phyloP scores from a whole-genome alignment of 1,140 invertebrate species.

The Thaumetopoea pityocampa region DNA sequence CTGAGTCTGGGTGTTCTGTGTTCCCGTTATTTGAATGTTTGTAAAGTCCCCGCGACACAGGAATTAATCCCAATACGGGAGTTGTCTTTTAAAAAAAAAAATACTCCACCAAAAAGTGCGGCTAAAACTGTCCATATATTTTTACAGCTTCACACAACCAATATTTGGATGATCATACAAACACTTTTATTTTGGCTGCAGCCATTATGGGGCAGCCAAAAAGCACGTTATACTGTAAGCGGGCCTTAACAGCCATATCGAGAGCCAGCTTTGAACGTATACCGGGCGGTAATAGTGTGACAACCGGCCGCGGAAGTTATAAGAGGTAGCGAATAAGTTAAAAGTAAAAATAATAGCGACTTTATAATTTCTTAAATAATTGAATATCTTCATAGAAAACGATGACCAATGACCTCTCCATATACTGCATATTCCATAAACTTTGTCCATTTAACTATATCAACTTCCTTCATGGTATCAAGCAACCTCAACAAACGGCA shows the following conservation, averaged over 20 bases:
- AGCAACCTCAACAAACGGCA: too few species aligned
- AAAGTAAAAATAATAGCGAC: background rate
- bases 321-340: background rate
- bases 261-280: conserved; percentile 37
- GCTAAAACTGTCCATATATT: conserved; percentile 8
- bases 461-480: too few species aligned
- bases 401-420: too few species aligned
- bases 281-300: conserved; percentile 28
- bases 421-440: too few species aligned
- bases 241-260: conserved; percentile 35
- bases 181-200: conserved; percentile 28
- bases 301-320: conserved; percentile 4
- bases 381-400: too few species aligned
- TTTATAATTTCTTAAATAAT: background rate
- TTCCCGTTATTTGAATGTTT: too few species aligned
- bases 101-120: background rate
- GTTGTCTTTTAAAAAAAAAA: conserved; percentile 1
- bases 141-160: conserved; percentile 9
- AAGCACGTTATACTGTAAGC: conserved; percentile 26
- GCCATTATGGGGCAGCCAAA: conserved; percentile 14
- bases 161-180: conserved; percentile 13
- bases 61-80: too few species aligned
- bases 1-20: too few species aligned
- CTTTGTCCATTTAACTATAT: too few species aligned
- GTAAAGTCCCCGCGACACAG: too few species aligned